Evolutionary conservation across 2,797 vertebrate genomes (phyloP), one percentile per base, ranked within the genome.

Genomic region (Microhierax caerulescens): DNA sequence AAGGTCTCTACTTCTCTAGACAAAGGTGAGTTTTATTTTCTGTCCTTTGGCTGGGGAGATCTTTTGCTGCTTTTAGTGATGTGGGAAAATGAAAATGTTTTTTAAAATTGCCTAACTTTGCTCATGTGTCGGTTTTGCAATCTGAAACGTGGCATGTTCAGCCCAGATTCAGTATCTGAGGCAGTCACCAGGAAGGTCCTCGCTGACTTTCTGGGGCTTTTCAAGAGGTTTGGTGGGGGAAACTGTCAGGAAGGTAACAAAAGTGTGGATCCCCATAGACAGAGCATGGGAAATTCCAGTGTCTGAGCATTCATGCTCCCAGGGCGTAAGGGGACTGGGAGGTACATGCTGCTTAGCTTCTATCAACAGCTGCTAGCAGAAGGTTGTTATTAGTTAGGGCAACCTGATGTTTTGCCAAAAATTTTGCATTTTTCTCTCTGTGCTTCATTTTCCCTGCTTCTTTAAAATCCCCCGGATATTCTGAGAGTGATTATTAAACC

Each of bases 11-110:
- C n/a, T 85, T 93, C 65, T 75, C 32, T 53, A 59, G 57, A 74
- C 11, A 80, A 91, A 97, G 78, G 86, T 96, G 76, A 95, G 78
- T 88, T 91, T 65, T 74, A 59, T 89, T 91, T 95, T 83, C 63
- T 80, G 19, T 63, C 10, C 6, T 92, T 78, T 36, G 9, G 5
- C 4, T 10, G 30, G 34, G 22, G 24, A 80, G 27, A 83, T 28
- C 13, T 28, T 61, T 67, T 8, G 10, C 64, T 53, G 15, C 53
- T 85, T 80, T 59, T 54, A 69, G 18, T n/a, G n/a, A 51, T 64
- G 24, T 9, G 24, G 34, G 61, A 45, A 93, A 77, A 72, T 12
- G 61, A 45, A 93, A 77, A 72, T 12, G 10, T 11, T 59, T 83
- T 77, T 25, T 4, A 27, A 63, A 92, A 57, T 56, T 57, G 34